phyloP scores from a whole-genome alignment of 1,140 invertebrate species.

The Nephila pilipes region DNA sequence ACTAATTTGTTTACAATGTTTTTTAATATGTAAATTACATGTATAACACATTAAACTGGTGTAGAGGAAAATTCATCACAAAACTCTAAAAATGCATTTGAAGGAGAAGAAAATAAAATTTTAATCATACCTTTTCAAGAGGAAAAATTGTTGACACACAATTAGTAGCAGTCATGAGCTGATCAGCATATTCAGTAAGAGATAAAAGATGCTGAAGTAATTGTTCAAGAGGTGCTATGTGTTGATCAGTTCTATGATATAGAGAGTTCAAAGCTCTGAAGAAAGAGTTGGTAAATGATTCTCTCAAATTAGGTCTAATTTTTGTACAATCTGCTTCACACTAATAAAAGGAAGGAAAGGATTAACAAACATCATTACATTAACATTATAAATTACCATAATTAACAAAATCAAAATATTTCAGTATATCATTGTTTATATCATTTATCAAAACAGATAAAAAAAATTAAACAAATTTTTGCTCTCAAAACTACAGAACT shows the following conservation, averaged over 20 bases:
- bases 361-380: not conserved
- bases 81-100: no score
- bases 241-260: not conserved
- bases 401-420: no score
- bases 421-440: no score
- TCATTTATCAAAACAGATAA: no score
- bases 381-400: no score
- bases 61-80: no score
- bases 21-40: no score
- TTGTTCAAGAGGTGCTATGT: not conserved
- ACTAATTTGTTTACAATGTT: no score
- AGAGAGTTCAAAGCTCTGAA: conserved; percentile 52
- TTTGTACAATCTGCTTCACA: conserved; percentile 14
- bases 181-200: conserved; percentile 51
- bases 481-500: no score
- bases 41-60: no score
- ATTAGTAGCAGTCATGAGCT: not conserved
- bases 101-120: not conserved
- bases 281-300: conserved; percentile 37
- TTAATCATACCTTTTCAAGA: conserved; percentile 52
- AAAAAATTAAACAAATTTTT: no score
- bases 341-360: conserved; percentile 18
- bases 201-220: conserved; percentile 22
- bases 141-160: not conserved
- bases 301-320: not conserved